phyloP scores from a whole-genome alignment of 2,113 vertebrate genomes.

The Malurus melanocephalus region DNA sequence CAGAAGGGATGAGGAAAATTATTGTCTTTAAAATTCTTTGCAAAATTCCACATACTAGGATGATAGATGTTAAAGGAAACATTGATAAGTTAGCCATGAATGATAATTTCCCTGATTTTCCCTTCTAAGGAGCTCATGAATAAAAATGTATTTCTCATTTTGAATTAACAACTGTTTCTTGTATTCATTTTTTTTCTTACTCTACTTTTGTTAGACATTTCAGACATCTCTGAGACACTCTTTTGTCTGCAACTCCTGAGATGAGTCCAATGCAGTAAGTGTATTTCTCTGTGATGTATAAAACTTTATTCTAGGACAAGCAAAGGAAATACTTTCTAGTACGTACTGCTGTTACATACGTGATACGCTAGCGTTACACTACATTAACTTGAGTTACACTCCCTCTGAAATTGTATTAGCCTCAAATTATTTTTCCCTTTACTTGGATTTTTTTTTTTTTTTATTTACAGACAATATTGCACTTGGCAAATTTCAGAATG shows the following conservation, averaged over 20 bases:
- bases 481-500: background rate
- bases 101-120: background rate
- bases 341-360: background rate
- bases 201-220: background rate
- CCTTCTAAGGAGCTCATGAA: background rate
- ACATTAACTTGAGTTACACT: background rate
- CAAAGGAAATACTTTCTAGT: background rate
- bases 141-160: background rate
- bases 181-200: background rate
- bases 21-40: background rate
- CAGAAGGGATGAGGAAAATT: background rate
- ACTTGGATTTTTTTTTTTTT: slow-evolving; percentile 8
- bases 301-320: background rate
- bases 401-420: background rate
- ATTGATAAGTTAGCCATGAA: background rate
- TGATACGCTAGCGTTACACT: background rate
- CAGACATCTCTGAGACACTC: background rate
- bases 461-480: background rate
- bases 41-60: background rate
- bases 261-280: background rate
- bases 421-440: background rate
- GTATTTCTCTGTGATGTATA: background rate
- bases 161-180: background rate
- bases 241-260: background rate
- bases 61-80: slow-evolving; percentile 27